These are phyloP conservation scores for Diaperis boleti DNA, from an alignment of 2,888 invertebrate genomes.

Conservation along the genomic window DNA sequence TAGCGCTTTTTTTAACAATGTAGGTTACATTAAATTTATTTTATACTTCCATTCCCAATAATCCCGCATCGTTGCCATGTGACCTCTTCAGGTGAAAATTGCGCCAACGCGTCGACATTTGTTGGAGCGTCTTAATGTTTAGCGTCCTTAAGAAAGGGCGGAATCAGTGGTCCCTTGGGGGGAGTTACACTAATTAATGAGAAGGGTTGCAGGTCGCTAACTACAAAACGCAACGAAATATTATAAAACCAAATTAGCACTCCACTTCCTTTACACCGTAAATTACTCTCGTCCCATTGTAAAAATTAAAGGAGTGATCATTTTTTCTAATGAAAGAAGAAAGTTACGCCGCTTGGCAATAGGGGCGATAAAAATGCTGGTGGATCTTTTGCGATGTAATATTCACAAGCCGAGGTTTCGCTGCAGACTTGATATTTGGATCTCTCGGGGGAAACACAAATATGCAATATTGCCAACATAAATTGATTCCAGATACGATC, in stretches of 20 bases:
- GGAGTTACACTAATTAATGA: slow-evolving; percentile 68
- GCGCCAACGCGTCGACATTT: slow-evolving; percentile 38
- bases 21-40: too few species aligned
- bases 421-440: slow-evolving; percentile 59
- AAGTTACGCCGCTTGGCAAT: not conserved
- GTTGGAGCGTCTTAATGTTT: slow-evolving; percentile 57
- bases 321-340: not conserved
- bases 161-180: slow-evolving; percentile 63
- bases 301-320: slow-evolving; percentile 12
- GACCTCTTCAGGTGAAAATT: slow-evolving; percentile 29
- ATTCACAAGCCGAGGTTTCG: slow-evolving; percentile 59
- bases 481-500: slow-evolving; percentile 66
- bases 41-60: too few species aligned
- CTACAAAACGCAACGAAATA: slow-evolving; percentile 61
- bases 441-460: slow-evolving; percentile 65
- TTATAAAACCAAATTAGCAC: slow-evolving; percentile 57
- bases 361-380: slow-evolving; percentile 9
- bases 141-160: slow-evolving; percentile 60
- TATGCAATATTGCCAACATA: slow-evolving; percentile 67
- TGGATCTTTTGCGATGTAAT: slow-evolving; percentile 54
- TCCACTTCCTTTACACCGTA: slow-evolving; percentile 4
- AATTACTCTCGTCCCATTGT: not conserved
- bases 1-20: too few species aligned
- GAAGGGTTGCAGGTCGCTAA: slow-evolving; percentile 65
- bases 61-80: not conserved